Conservation (phyloP, 2,797 vertebrate species). For the Leptatherina wallacei region DNA sequence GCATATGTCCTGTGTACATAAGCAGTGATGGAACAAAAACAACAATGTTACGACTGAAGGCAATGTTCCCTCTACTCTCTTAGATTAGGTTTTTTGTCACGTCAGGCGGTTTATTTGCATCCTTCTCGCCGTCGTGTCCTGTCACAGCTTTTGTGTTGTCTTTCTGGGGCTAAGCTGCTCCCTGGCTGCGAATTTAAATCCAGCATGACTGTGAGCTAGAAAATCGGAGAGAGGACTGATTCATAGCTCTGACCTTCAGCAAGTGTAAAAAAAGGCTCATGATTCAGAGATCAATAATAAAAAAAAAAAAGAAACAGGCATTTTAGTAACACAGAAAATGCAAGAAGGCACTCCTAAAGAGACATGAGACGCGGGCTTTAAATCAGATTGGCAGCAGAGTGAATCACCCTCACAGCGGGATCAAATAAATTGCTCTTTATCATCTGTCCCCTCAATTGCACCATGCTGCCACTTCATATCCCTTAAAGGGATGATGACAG, state of each 20-base stretch:
- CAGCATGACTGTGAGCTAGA: slow-evolving; percentile 14
- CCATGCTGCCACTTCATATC: slow-evolving; percentile 11
- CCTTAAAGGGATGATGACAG: slow-evolving; percentile 9
- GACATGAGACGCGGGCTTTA: slow-evolving; percentile 23
- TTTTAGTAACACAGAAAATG: slow-evolving; percentile 31
- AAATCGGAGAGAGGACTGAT: slow-evolving; percentile 37
- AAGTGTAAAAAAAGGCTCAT: slow-evolving; percentile 34
- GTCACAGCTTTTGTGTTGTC: slow-evolving; percentile 29
- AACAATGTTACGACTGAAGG: slow-evolving; percentile 14
- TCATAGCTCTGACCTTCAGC: slow-evolving; percentile 66
- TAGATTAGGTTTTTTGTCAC: neutral
- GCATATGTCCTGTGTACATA: neutral
- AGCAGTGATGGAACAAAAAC: slow-evolving; percentile 1
- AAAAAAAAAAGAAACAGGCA: slow-evolving; percentile 2
- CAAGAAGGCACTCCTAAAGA: slow-evolving; percentile 28
- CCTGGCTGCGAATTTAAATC: slow-evolving; percentile 33
- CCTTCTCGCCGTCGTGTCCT: slow-evolving; percentile 5
- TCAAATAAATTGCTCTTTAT: slow-evolving; percentile 39
- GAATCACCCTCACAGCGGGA: slow-evolving; percentile 41
- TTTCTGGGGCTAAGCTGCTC: slow-evolving; percentile 24
- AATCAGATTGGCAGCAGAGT: slow-evolving; percentile 41
- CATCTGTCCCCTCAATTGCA: slow-evolving; percentile 32
- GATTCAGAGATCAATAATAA: slow-evolving; percentile 52
- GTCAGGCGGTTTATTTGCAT: slow-evolving; percentile 12
- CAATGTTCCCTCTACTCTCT: neutral